Conservation (phyloP, 2,113 vertebrate genomes). For the Megaptera novaeangliae region DNA sequence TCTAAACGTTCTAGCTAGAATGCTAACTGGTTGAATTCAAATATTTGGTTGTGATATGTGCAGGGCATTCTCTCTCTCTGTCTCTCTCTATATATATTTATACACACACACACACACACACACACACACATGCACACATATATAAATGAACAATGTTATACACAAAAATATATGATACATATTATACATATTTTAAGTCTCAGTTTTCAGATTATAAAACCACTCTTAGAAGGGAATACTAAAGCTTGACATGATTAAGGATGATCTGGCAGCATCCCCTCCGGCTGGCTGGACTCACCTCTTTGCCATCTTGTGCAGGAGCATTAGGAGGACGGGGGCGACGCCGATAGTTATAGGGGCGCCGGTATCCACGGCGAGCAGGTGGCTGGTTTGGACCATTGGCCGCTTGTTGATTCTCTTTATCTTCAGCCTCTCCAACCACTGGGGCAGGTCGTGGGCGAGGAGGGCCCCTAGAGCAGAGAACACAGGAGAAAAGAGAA, state of each 20-base stretch:
- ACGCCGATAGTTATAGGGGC: slow-evolving; percentile 83
- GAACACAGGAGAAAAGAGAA: rapidly evolving
- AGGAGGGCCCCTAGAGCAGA: slow-evolving; percentile 73
- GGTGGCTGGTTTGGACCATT: slow-evolving; percentile 76
- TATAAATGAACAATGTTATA: background rate
- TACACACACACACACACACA: too few species aligned
- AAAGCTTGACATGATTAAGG: too few species aligned
- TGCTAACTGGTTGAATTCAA: background rate
- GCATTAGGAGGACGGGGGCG: slow-evolving; percentile 79
- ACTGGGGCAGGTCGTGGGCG: slow-evolving; percentile 75
- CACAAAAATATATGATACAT: background rate
- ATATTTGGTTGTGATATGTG: background rate
- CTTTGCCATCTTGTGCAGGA: slow-evolving; percentile 80
- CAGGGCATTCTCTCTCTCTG: background rate
- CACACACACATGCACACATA: background rate
- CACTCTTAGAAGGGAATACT: background rate
- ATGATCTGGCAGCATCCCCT: rapidly evolving
- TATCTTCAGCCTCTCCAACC: slow-evolving; percentile 80
- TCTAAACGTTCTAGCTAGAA: background rate
- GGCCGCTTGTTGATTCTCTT: slow-evolving; percentile 82
- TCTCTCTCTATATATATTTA: background rate
- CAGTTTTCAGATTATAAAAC: background rate
- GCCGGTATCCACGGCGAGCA: slow-evolving; percentile 80
- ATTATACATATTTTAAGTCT: too few species aligned
- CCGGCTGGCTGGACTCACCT: slow-evolving; percentile 53